Evolutionary conservation across 2,797 vertebrate species (phyloP).

Genomic region (Carcharodon carcharias): DNA sequence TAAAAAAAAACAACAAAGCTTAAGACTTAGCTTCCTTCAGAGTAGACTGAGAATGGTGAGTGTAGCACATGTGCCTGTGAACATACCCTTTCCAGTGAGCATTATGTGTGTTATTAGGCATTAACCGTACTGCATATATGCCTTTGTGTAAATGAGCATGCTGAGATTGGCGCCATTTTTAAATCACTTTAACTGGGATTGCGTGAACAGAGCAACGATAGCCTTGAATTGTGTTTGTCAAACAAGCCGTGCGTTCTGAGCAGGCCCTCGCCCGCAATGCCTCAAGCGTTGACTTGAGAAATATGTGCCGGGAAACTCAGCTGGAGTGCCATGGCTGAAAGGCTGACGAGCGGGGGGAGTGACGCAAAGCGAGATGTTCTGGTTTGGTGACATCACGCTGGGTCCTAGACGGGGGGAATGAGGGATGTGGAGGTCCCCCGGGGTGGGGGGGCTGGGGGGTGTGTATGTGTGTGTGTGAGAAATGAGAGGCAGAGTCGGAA

Average conservation of each 20-base stretch:
- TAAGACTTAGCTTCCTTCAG: not conserved
- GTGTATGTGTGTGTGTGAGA: no score
- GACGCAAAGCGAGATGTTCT: not conserved
- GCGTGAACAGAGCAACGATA: not conserved
- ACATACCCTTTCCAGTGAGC: not conserved
- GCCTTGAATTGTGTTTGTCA: no score
- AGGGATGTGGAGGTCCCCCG: not conserved
- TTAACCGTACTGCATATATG: not conserved
- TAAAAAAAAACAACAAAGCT: not conserved
- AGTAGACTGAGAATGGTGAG: not conserved
- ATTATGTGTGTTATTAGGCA: not conserved
- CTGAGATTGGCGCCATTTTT: not conserved
- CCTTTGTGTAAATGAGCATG: not conserved
- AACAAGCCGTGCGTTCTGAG: not conserved
- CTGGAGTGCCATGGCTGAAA: no score
- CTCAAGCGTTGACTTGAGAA: not conserved
- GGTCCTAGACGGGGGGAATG: not conserved
- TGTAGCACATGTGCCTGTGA: not conserved
- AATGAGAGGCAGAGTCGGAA: not conserved
- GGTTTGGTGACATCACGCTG: not conserved
- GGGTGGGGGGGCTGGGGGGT: no score
- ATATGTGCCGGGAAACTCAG: not conserved
- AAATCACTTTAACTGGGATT: not conserved
- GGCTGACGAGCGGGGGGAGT: not conserved
- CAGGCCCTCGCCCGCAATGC: not conserved